Evolutionary conservation across 1,140 invertebrate species (phyloP).

Genomic region (Cydia strobilella): DNA sequence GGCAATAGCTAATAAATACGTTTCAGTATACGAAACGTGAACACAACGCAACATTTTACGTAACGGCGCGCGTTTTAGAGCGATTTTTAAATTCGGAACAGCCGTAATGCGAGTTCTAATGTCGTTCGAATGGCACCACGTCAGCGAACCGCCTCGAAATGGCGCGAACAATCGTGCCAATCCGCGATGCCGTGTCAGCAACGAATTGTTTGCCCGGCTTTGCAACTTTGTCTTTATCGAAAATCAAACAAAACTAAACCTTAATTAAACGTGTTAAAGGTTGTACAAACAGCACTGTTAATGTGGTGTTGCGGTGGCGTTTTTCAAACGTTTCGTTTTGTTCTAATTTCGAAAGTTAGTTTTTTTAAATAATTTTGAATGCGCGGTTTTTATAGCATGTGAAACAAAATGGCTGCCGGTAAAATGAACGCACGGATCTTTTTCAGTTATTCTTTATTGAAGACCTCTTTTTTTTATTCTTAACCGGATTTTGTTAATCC

Average conservation of each 20-base stretch:
- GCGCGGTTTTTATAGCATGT: not conserved
- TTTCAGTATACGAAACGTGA: not conserved
- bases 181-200: not conserved
- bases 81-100: slow-evolving; percentile 11
- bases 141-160: slow-evolving; percentile 1
- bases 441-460: not conserved
- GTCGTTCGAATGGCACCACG: slow-evolving; percentile 10
- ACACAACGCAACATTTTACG: not conserved
- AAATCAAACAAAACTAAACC: not conserved
- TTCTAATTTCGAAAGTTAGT: slow-evolving; percentile 14
- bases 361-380: slow-evolving; percentile 12
- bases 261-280: not conserved
- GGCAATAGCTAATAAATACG: too few relatives aligned
- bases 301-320: not conserved
- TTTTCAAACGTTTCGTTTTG: not conserved
- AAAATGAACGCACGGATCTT: not conserved
- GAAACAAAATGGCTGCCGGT: not conserved
- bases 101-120: slow-evolving; percentile 16
- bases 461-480: not conserved
- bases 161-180: slow-evolving; percentile 14
- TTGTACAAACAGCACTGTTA: not conserved
- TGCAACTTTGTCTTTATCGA: not conserved
- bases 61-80: not conserved
- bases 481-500: not conserved
- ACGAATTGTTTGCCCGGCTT: not conserved